Base-by-base conservation (phyloP, 2,888 invertebrate genomes). In the Rhyacophila evoluta region DNA sequence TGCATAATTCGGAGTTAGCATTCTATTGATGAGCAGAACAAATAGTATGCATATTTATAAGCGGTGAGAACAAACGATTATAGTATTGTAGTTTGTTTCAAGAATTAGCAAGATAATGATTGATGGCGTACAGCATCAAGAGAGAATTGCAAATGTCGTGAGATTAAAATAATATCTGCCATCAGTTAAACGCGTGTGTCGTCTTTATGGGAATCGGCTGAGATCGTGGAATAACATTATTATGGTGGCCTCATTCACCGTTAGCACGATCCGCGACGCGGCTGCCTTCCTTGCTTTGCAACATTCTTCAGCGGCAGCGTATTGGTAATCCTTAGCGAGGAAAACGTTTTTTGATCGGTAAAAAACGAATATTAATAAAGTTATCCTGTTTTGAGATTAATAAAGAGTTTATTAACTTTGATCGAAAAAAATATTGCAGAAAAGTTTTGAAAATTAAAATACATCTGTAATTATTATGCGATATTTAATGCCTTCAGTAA, bases 201-300 rank as follows among this genome's bases (percentile, higher is more conserved):
- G 55, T 19, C 15, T 55, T 10, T 55, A 55, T 55, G 55, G 55
- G 55, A 55, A 55, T 55, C 19, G 55, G 55, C 55, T 10, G 55
- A 55, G 55, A 55, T 55, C 55, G 55, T 55, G 55, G 55, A 55
- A 19, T 6, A 33, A 33, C 29, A 33, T 4, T 33, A 33, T 4
- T 19, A 55, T 55, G 69, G 29, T 29, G 69, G 69, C 69, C 69
- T 15, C 69, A 69, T 69, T 69, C 69, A 69, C 69, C 69, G 69
- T 69, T 69, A 69, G 5, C 69, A 12, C 33, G 12, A 10, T 12
- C n/a, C 69, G 69, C 69, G 69, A 28, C 11, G 10, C 69, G 29
- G 28, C 10, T 11, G 69, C 28, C 0, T 69, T 27, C 69, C 33
- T 10, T 15, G 41, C 41, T 15, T 55, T 55, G 55, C 10, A 55